Base-by-base conservation (phyloP, 2,888 invertebrate genomes). In the Drosophila neutralis region DNA sequence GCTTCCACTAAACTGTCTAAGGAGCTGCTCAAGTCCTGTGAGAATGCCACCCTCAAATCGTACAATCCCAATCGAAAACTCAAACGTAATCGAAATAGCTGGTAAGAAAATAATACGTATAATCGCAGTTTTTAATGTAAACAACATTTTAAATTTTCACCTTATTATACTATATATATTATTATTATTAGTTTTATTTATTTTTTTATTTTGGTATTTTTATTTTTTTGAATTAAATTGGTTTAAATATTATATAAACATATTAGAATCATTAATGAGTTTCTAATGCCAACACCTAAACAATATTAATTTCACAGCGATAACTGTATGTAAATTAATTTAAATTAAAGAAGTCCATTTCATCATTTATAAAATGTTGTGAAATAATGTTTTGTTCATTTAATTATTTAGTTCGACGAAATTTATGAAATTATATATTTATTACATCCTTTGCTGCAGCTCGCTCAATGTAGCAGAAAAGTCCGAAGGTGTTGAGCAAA, bases 21-120 rank as follows among this genome's bases (percentile, higher is more conserved):
- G 72, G 91, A 89, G 21, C 82, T 87, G n/a, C 78, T 85, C 35
- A 91, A 84, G 33, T 80, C 80, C 52, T 87, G 83, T 27, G 91
- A 92, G 51, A 92, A 80, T 63, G 87, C 91, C 24, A 87, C 89
- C 10, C 76, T 92, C 1, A 92, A 92, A 60, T 93, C 93, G 2
- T 93, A 93, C 63, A 93, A 93, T 89, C 93, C 93, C 21, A 92
- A 93, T 80, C 85, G 93, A 6, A 93, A 93, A 67, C 84, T 93
- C 0, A 92, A 92, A 74, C 87, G 93, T 1, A 93, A 92, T 78
- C 87, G 92, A 2, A 92, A 93, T 38, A 92, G 90, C 73, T 91
- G 90, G 91, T 92, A 70, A 86, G 90, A 24, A 45, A 13, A 24
- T 45, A 15, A 8, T 15, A 4, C 2, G 13, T 21, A 11, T 42